Base-by-base conservation (phyloP, 2,797 vertebrate genomes). In the Moxostoma hubbsi region DNA sequence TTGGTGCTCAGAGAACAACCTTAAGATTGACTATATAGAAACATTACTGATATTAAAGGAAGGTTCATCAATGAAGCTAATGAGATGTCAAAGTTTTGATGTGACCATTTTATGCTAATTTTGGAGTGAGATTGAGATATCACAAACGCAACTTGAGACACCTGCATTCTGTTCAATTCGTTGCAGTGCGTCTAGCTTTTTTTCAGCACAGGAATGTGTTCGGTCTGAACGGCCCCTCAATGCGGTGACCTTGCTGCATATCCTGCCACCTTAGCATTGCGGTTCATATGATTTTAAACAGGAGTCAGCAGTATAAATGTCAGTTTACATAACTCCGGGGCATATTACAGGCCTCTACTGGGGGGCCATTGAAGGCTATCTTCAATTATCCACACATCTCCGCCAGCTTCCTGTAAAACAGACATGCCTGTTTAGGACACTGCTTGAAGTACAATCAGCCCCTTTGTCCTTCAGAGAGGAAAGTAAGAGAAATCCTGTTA, bases 401-500 rank as follows among this genome's bases (percentile, higher is more conserved):
- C 15, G 15, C 57, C 63, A 6, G 77, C 85, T 82, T 89, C 81
- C 86, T 87, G 86, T 90, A 88, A 90, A 92, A 90, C 90, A 90
- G 89, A 91, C 91, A 90, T 89, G 87, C 86, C 90, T 89, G 89
- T 91, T 93, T 91, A 84, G 89, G 88, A 85, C 9, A 84, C 83
- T 88, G 81, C 79, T 83, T 49, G 18, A 59, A 7, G 83, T 83
- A 94, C 91, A 96, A 94, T 94, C 93, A 93, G 86, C 90, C 89
- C 88, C 90, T 92, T 90, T 96, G 95, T 96, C 94, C 92, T 91
- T 47, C 53, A 49, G 65, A 70, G 54, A 24, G 50, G 53, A 80
- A 82, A 85, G 73, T 77, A 58, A 80, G 78, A 90, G 94, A 94
- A 93, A 86, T 89, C 91, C 89, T 86, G 83, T 93, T 91, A 95